These are phyloP conservation scores for Nestor notabilis DNA, from an alignment of 2,113 vertebrate species.

Conservation along the genomic window DNA sequence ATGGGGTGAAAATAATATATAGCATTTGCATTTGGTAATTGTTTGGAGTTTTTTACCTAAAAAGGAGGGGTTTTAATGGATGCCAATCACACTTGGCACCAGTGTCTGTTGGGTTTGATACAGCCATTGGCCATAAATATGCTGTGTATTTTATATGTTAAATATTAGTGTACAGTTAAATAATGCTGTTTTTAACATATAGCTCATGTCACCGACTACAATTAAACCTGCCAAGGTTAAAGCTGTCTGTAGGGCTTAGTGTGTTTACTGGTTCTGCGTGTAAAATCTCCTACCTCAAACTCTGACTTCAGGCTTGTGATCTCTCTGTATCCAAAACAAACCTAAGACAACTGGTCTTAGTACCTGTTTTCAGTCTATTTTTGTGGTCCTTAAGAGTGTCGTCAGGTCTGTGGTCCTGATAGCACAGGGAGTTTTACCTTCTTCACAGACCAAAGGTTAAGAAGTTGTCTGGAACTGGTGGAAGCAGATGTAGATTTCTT, in stretches of 20 bases:
- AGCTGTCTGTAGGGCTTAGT: neutral
- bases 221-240: neutral
- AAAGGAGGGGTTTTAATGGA: neutral
- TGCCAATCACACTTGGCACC: neutral
- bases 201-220: neutral
- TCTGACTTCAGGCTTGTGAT: neutral
- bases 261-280: neutral
- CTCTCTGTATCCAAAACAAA: neutral
- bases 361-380: neutral
- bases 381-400: neutral
- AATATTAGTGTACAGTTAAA: neutral
- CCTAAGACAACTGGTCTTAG: neutral
- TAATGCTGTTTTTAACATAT: neutral
- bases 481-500: neutral
- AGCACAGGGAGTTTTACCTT: neutral
- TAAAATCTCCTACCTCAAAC: neutral
- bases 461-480: neutral
- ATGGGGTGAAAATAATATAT: neutral
- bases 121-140: neutral
- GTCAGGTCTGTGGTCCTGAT: neutral
- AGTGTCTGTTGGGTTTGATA: neutral
- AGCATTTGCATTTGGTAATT: neutral
- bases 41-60: neutral
- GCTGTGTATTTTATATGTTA: neutral
- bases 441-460: neutral